Base-by-base conservation (phyloP, 2,797 vertebrate species). In the Emydoidea blandingii region DNA sequence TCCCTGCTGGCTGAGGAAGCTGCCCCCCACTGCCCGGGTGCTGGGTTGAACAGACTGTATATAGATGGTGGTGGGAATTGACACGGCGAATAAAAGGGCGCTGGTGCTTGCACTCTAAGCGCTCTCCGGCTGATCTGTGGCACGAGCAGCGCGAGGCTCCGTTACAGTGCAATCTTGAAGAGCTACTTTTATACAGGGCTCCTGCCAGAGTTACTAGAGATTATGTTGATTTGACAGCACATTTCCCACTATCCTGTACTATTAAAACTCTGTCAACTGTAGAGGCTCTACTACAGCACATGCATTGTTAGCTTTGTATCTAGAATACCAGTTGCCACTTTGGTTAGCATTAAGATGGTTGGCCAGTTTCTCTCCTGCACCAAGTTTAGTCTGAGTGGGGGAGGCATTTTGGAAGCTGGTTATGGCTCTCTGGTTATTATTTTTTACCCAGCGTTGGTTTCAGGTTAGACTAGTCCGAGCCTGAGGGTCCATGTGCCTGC, bases 361-460 rank as follows among this genome's bases (percentile, higher is more conserved):
- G 7, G 29, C 65, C 44, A 2, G 54, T 49, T 76, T 62, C 74
- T 8, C 47, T 4, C 2, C 80, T 6, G 47, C 11, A 2, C 15
- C 54, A 53, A 16, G 31, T 37, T 12, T 1, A 4, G 44, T 2
- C 5, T 3, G 21, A 10, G 37, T 0, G 4, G 44, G 27, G 74
- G 41, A 78, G 44, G 44, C 74, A 29, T 16, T 12, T 29, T 41
- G 0, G 1, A 59, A 29, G 25, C 44, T 25, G 9, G 2, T 6
- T 19, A 8, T 76, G 74, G 1, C 4, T n/a, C 1, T 9, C 54
- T 59, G 29, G 12, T 31, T 31, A 12, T 59, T 31, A 14, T 59
- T 59, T 59, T 4, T n/a, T 12, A 2, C 54, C 53, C 59, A 29
- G 57, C 23, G 8, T 59, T 1, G 50, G 80, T 52, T 54, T 25